Percentiles rank a stretch among this genome's conserved stretches.
phyloP scores from a whole-genome alignment of 1,140 invertebrate genomes.

The Augochlora pura region DNA sequence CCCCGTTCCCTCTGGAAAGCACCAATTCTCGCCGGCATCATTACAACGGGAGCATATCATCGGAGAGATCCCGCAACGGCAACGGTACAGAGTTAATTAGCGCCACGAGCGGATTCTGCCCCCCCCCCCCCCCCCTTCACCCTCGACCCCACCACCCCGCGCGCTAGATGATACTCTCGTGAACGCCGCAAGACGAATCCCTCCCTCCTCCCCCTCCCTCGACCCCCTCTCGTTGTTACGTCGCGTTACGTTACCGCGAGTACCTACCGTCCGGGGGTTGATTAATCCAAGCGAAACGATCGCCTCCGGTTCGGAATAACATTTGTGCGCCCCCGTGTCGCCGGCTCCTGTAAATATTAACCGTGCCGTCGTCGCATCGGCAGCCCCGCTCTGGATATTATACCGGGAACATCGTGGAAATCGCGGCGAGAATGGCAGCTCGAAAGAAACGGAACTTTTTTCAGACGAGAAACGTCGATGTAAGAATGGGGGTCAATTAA shows the following conservation, averaged over 20 bases:
- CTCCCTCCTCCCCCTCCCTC: no score
- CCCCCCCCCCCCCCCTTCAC: slow-evolving; percentile 8
- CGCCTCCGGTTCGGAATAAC: slow-evolving; percentile 16
- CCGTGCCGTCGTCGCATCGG: background rate
- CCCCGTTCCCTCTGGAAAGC: slow-evolving; percentile 85
- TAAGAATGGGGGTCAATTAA: no score
- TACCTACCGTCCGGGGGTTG: background rate
- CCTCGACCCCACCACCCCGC: slow-evolving; percentile 1
- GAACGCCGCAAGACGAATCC: slow-evolving; percentile 47
- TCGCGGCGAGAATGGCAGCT: background rate
- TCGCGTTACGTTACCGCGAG: slow-evolving; percentile 2
- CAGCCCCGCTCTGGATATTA: background rate
- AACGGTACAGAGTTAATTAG: slow-evolving; percentile 68
- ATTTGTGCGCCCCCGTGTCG: background rate
- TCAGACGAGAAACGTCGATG: no score
- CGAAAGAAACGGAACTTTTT: no score
- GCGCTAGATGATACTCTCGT: slow-evolving; percentile 48
- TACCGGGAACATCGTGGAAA: background rate
- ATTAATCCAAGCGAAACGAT: slow-evolving; percentile 27
- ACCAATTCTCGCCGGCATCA: slow-evolving; percentile 82
- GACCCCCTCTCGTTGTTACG: slow-evolving; percentile 42
- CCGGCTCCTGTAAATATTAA: slow-evolving; percentile 25
- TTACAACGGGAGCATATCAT: slow-evolving; percentile 75
- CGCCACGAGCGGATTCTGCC: slow-evolving; percentile 39
- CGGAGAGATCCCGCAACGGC: slow-evolving; percentile 71